phyloP scores from a whole-genome alignment of 1,140 invertebrate genomes.

The Saccostrea cuccullata region DNA sequence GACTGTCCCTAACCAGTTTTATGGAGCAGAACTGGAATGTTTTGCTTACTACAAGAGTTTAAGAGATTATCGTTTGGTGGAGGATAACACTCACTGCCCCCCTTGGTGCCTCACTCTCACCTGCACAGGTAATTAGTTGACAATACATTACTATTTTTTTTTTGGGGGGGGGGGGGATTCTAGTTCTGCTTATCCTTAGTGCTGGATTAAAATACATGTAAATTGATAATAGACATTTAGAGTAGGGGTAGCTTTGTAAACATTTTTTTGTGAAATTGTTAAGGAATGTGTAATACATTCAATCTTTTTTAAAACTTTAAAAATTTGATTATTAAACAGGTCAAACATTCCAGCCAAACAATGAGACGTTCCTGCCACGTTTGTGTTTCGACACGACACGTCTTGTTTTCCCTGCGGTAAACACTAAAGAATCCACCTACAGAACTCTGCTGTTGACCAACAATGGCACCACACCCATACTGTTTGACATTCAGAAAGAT shows the following conservation, averaged over 20 bases:
- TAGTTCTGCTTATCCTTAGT: no score
- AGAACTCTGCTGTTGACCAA: constrained; percentile 74
- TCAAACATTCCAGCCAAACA: constrained; percentile 76
- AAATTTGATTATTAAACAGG: no score
- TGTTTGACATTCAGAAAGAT: constrained; percentile 73
- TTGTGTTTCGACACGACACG: constrained; percentile 63
- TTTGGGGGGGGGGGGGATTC: no score
- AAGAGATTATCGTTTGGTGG: constrained; percentile 76
- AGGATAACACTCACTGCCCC: constrained; percentile 74
- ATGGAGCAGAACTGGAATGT: constrained; percentile 76
- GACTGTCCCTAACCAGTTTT: constrained; percentile 76
- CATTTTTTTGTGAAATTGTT: background rate
- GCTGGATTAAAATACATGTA: no score
- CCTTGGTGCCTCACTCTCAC: constrained; percentile 77
- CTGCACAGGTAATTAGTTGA: constrained; percentile 67
- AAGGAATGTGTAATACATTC: background rate
- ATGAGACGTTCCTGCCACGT: constrained; percentile 76
- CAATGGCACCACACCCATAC: constrained; percentile 73
- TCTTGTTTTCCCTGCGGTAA: constrained; percentile 76
- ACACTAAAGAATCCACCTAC: constrained; percentile 73
- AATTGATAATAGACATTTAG: no score
- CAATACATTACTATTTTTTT: no score
- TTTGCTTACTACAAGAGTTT: constrained; percentile 77
- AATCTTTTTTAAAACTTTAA: no score
- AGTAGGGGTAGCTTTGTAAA: no score